Percentiles rank a stretch among this genome's conserved stretches.
phyloP scores from a whole-genome alignment of 2,888 invertebrate species.

The Ferdinandea cuprea region DNA sequence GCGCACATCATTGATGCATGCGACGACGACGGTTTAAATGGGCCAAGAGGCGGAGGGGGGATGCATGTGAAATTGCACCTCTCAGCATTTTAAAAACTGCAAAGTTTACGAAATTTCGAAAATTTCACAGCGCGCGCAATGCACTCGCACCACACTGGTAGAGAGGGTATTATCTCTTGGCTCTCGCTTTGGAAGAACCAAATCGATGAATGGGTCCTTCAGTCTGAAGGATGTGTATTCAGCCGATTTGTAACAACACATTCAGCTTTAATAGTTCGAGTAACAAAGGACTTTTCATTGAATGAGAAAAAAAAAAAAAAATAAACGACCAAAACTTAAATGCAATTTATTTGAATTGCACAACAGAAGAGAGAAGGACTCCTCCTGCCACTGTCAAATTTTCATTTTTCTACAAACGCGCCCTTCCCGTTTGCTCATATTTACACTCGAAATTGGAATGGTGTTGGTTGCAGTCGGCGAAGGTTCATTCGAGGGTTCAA shows the following conservation, averaged over 20 bases:
- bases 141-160: background rate
- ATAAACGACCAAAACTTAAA: background rate
- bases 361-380: background rate
- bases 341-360: constrained; percentile 1
- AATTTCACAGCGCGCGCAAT: background rate
- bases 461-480: constrained; percentile 63
- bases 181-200: background rate
- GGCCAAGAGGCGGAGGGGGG: too few relatives aligned
- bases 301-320: background rate
- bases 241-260: background rate
- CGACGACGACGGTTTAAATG: too few relatives aligned
- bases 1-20: too few relatives aligned
- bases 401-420: too few relatives aligned
- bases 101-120: background rate
- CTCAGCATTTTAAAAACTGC: constrained; percentile 18
- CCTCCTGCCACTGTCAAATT: too few relatives aligned
- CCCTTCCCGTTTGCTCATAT: constrained; percentile 57
- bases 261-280: background rate
- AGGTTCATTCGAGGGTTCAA: too few relatives aligned
- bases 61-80: constrained; percentile 22
- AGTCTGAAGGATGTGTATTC: background rate
- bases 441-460: constrained; percentile 56
- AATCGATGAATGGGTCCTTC: background rate
- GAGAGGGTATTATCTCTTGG: background rate
- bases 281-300: background rate